phyloP scores from a whole-genome alignment of 2,113 vertebrate genomes.

The Accipiter virgatus region DNA sequence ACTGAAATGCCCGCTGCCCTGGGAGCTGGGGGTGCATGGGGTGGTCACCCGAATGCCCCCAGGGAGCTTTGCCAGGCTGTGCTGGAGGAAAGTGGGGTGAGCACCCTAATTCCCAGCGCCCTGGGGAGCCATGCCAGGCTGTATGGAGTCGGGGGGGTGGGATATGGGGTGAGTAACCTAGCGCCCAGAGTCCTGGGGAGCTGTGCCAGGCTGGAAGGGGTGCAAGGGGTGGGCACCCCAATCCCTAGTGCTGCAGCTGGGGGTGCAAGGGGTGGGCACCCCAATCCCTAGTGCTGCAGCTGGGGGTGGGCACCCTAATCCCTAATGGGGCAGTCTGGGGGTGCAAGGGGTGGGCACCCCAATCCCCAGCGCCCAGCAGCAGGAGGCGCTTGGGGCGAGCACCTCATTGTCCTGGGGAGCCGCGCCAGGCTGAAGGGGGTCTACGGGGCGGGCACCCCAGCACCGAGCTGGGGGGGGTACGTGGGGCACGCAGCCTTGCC shows the following conservation, averaged over 20 bases:
- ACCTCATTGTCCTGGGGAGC: background rate
- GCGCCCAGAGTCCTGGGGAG: no score
- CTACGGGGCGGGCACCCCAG: no score
- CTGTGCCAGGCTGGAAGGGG: no score
- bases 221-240: no score
- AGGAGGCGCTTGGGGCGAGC: background rate
- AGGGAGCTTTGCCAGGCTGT: no score
- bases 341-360: background rate
- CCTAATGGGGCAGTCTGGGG: background rate
- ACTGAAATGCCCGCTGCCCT: background rate
- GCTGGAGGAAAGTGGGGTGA: no score
- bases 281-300: no score
- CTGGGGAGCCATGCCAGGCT: background rate
- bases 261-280: no score
- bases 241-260: no score
- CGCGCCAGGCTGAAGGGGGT: background rate
- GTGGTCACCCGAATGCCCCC: background rate
- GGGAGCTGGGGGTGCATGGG: background rate
- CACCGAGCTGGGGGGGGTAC: rapidly evolving
- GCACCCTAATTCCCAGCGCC: background rate
- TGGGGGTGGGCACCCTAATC: background rate
- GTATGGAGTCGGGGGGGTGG: no score
- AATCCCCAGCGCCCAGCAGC: no score
- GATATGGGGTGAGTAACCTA: no score
- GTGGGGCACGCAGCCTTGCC: background rate